Conservation (phyloP, 2,888 invertebrate species). For the Erannis defoliaria region DNA sequence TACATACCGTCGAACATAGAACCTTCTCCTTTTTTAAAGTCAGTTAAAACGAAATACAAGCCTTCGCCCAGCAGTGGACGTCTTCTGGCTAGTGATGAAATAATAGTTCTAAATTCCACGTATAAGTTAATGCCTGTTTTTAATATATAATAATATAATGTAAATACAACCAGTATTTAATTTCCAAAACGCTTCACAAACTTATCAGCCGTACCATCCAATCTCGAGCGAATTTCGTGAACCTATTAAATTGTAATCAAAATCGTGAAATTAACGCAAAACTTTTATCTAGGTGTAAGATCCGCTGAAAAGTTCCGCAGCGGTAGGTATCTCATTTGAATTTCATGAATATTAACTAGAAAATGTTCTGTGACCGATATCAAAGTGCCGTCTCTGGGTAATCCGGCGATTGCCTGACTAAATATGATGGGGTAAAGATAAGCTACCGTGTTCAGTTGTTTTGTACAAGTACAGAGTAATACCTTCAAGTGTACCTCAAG, state of each 20-base stretch:
- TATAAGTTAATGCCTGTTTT: not conserved
- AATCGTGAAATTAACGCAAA: slow-evolving; percentile 54
- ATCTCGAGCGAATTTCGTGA: slow-evolving; percentile 43
- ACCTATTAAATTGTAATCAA: slow-evolving; percentile 57
- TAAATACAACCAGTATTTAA: slow-evolving; percentile 15
- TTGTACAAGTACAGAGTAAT: not conserved
- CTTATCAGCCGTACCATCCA: slow-evolving; percentile 24
- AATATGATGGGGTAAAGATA: slow-evolving; percentile 22
- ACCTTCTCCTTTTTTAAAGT: too few relatives aligned
- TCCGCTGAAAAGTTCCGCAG: slow-evolving; percentile 31
- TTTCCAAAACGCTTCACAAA: slow-evolving; percentile 14
- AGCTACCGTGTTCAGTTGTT: slow-evolving; percentile 12
- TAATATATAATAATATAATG: too few relatives aligned
- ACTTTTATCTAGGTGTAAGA: slow-evolving; percentile 53
- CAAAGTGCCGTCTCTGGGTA: slow-evolving; percentile 24
- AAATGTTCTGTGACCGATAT: slow-evolving; percentile 37
- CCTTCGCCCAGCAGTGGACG: too few relatives aligned
- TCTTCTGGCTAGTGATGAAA: too few relatives aligned
- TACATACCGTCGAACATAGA: too few relatives aligned
- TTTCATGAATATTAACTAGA: slow-evolving; percentile 69
- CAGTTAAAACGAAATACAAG: too few relatives aligned
- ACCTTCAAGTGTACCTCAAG: not conserved
- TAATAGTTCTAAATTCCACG: too few relatives aligned
- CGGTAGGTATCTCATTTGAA: slow-evolving; percentile 64
- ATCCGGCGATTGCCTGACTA: slow-evolving; percentile 22